These are phyloP conservation scores for Anorthoa munda DNA, from an alignment of 2,888 invertebrate species.

Conservation along the genomic window DNA sequence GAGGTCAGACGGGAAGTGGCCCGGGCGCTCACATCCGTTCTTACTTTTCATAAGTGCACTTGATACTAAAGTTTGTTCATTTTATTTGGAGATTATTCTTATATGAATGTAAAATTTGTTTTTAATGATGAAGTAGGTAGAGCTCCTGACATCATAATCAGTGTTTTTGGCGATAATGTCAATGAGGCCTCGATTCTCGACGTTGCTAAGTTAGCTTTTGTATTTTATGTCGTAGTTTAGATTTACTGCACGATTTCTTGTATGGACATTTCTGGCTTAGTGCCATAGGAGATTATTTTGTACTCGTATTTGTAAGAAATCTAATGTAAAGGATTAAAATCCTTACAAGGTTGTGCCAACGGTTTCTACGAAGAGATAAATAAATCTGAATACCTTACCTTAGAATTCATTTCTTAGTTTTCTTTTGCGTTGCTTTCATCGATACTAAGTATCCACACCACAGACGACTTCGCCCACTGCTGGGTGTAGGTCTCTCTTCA, in stretches of 20 bases:
- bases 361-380: background rate
- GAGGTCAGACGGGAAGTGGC: constrained; percentile 56
- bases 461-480: background rate
- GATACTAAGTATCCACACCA: background rate
- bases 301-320: background rate
- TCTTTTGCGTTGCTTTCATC: background rate
- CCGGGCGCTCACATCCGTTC: constrained; percentile 51
- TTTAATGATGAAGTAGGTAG: background rate
- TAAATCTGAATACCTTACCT: background rate
- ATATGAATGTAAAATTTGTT: constrained; percentile 6
- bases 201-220: constrained; percentile 12
- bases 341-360: constrained; percentile 1
- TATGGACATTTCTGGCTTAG: constrained; percentile 8
- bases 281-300: constrained; percentile 8
- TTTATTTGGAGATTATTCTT: constrained; percentile 17
- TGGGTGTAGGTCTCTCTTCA: background rate
- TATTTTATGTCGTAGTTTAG: background rate
- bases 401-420: background rate
- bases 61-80: constrained; percentile 38
- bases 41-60: constrained; percentile 56
- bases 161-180: constrained; percentile 17
- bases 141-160: constrained; percentile 3
- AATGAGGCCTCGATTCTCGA: background rate
- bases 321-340: background rate
- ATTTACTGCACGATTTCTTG: background rate